Percentiles rank a stretch among this genome's conserved stretches.
These are phyloP conservation scores for Aviceda subcristata DNA, from an alignment of 2,113 vertebrate species.

Conservation along the genomic window DNA sequence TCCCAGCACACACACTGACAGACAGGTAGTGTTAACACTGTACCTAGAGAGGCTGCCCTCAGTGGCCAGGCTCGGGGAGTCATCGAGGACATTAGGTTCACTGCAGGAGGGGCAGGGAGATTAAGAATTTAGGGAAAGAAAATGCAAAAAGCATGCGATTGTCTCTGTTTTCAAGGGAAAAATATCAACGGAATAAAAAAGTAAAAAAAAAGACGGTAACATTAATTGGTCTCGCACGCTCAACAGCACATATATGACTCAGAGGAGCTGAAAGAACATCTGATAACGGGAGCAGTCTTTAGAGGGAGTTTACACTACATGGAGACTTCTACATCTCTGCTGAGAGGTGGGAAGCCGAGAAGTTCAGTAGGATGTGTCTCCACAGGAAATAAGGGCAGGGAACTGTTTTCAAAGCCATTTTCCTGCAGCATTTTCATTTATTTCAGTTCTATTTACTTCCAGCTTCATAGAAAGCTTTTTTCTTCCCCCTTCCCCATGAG, in stretches of 20 bases:
- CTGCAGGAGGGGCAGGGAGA: slow-evolving; percentile 93
- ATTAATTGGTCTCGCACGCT: slow-evolving; percentile 68
- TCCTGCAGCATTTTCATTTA: neutral
- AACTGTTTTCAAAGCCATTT: neutral
- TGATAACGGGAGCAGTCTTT: slow-evolving; percentile 40
- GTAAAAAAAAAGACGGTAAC: slow-evolving; percentile 70
- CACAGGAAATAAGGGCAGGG: neutral
- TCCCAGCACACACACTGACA: slow-evolving; percentile 89
- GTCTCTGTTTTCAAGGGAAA: slow-evolving; percentile 72
- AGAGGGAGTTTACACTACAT: neutral
- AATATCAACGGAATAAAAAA: slow-evolving; percentile 72
- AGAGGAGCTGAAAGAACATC: slow-evolving; percentile 60
- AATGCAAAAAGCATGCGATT: slow-evolving; percentile 76
- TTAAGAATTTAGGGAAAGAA: slow-evolving; percentile 90
- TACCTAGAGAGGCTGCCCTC: slow-evolving; percentile 99
- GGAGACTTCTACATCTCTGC: slow-evolving; percentile 22
- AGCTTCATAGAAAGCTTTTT: neutral
- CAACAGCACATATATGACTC: slow-evolving; percentile 61
- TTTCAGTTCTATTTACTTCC: neutral
- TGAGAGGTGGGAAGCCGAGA: neutral
- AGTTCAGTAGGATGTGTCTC: neutral
- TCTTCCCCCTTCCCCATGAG: neutral
- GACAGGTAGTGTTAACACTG: slow-evolving; percentile 88
- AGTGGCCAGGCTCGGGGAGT: slow-evolving; percentile 97
- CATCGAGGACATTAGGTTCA: slow-evolving; percentile 99